phyloP scores from a whole-genome alignment of 1,140 invertebrate genomes.

The Paracyclopina nana region DNA sequence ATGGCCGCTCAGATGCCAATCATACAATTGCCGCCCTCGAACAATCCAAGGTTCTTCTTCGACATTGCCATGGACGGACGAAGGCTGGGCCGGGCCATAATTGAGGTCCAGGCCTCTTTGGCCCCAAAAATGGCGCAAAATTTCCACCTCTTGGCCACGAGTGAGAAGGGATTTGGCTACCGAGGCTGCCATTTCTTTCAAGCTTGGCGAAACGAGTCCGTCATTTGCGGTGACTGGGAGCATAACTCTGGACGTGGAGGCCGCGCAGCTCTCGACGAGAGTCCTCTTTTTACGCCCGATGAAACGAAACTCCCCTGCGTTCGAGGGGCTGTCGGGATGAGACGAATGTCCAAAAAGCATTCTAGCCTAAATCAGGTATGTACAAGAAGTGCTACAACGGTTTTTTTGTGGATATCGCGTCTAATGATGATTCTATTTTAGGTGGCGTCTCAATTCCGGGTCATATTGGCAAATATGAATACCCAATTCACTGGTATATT shows the following conservation, averaged over 20 bases:
- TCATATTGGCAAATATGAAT: conserved; percentile 1
- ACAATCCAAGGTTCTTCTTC: not conserved
- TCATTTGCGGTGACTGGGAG: conserved; percentile 58
- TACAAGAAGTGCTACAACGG: conserved; percentile 25
- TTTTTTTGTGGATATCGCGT: conserved; percentile 29
- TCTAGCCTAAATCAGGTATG: conserved; percentile 57
- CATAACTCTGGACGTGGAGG: conserved; percentile 55
- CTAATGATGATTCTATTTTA: conserved; percentile 49
- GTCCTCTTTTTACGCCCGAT: conserved; percentile 50
- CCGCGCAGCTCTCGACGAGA: conserved; percentile 48
- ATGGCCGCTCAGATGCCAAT: not conserved
- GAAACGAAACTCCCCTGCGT: conserved; percentile 52
- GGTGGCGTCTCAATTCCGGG: conserved; percentile 20
- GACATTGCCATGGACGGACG: conserved; percentile 5
- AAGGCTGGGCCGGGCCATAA: conserved; percentile 42
- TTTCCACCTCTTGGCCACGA: conserved; percentile 54
- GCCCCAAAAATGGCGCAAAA: conserved; percentile 78
- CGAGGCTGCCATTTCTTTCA: conserved; percentile 26
- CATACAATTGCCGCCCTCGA: not conserved
- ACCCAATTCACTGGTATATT: conserved; percentile 51
- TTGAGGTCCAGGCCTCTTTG: conserved; percentile 58
- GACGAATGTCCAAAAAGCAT: conserved; percentile 51
- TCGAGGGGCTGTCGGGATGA: conserved; percentile 60
- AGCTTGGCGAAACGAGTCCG: conserved; percentile 3
- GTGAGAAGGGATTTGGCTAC: conserved; percentile 53